Evolutionary conservation across 2,888 invertebrate species (phyloP).

Genomic region (Congeria kusceri): DNA sequence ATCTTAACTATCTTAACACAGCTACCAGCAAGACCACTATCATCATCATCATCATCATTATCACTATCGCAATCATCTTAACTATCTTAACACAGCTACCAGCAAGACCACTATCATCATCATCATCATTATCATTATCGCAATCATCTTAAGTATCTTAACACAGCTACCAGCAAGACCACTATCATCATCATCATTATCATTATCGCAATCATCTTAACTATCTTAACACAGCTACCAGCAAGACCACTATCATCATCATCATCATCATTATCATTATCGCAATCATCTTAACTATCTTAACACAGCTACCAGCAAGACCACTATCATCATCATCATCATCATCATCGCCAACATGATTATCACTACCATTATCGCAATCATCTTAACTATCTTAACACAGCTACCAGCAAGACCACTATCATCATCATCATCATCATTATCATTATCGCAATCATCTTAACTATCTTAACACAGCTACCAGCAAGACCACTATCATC

Average conservation of each 20-base stretch:
- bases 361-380: too few relatives aligned
- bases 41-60: background rate
- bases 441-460: constrained; percentile 16
- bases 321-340: background rate
- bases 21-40: background rate
- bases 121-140: background rate
- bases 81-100: background rate
- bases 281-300: background rate
- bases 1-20: background rate
- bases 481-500: background rate
- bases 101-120: background rate
- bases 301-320: background rate
- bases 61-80: constrained; percentile 5
- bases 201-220: background rate
- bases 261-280: background rate
- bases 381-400: background rate
- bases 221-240: background rate
- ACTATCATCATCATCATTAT: constrained; percentile 2
- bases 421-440: constrained; percentile 25
- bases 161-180: constrained; percentile 1
- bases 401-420: too few relatives aligned
- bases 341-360: too few relatives aligned
- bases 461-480: background rate
- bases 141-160: background rate
- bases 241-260: background rate